Evolutionary conservation across 2,888 invertebrate species (phyloP).

Genomic region (Tuta absoluta): DNA sequence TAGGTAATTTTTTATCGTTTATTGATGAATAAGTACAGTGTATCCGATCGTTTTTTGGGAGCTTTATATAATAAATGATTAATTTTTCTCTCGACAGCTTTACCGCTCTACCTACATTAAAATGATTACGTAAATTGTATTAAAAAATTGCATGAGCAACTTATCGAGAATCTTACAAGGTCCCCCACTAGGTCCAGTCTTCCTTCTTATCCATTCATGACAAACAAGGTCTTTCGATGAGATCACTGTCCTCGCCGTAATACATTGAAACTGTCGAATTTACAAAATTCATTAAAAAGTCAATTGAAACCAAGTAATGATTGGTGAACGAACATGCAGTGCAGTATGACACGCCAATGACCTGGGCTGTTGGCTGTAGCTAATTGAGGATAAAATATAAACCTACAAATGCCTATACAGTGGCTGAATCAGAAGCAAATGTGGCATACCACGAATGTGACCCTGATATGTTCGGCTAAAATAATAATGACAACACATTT

Average conservation of each 20-base stretch:
- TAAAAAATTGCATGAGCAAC: background rate
- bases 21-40: background rate
- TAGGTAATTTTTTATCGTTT: background rate
- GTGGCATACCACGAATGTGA: constrained; percentile 46
- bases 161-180: constrained; percentile 8
- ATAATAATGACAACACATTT: constrained; percentile 30
- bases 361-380: constrained; percentile 16
- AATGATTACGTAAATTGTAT: background rate
- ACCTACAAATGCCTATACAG: constrained; percentile 18
- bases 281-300: background rate
- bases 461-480: constrained; percentile 53
- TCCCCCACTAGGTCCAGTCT: background rate
- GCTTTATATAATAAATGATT: too few species aligned
- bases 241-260: constrained; percentile 13
- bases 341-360: background rate
- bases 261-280: constrained; percentile 16
- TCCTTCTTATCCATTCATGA: constrained; percentile 19
- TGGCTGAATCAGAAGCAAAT: constrained; percentile 43
- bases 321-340: background rate
- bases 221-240: constrained; percentile 10
- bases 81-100: background rate
- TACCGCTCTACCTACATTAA: background rate
- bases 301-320: background rate
- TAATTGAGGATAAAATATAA: constrained; percentile 17
- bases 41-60: background rate